These are phyloP conservation scores for Cybosia mesomella DNA, from an alignment of 2,888 invertebrate species.

Conservation along the genomic window DNA sequence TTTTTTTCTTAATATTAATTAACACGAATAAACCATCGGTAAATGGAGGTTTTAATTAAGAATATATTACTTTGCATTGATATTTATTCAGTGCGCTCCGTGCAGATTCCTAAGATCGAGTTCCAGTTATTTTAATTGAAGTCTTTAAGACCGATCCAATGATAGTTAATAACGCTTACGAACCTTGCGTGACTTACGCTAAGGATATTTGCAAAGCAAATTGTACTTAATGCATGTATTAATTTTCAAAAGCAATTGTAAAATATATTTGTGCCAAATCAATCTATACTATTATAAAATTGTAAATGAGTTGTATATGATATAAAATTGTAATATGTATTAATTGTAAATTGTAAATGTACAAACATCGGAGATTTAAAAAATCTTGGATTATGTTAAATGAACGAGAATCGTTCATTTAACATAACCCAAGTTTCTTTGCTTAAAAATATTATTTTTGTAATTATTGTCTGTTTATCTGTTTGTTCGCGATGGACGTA, in stretches of 20 bases:
- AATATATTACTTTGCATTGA: slow-evolving; percentile 61
- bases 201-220: slow-evolving; percentile 76
- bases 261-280: slow-evolving; percentile 63
- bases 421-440: no score
- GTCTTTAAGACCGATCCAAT: slow-evolving; percentile 56
- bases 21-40: slow-evolving; percentile 25
- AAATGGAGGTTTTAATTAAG: slow-evolving; percentile 47
- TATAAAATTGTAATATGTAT: no score
- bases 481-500: no score
- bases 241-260: slow-evolving; percentile 67
- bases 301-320: no score
- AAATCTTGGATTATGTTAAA: no score
- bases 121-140: slow-evolving; percentile 69
- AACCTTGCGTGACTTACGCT: slow-evolving; percentile 63
- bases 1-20: slow-evolving; percentile 31
- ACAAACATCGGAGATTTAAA: no score
- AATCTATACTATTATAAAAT: no score
- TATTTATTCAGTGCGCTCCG: slow-evolving; percentile 46
- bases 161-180: slow-evolving; percentile 56
- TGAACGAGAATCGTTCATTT: no score
- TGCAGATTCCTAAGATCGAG: slow-evolving; percentile 64
- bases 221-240: slow-evolving; percentile 67
- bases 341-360: no score
- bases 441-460: no score
- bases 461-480: no score